phyloP scores from a whole-genome alignment of 2,888 invertebrate species.

The Mesorhabditis spiculigera region DNA sequence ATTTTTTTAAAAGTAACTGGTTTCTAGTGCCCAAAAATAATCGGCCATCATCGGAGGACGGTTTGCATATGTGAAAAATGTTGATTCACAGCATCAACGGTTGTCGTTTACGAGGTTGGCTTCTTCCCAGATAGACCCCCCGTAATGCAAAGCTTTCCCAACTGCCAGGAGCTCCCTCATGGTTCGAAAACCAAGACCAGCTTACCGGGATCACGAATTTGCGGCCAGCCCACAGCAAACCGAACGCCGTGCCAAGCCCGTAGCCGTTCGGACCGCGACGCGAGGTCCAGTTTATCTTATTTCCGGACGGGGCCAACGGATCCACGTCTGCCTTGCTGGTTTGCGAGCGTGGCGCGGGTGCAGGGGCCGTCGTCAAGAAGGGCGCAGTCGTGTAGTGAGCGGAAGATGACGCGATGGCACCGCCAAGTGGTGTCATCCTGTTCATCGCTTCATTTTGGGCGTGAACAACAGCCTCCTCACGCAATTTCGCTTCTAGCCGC shows the following conservation, averaged over 20 bases:
- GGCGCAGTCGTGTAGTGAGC: too few relatives aligned
- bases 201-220: background rate
- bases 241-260: slow-evolving; percentile 1
- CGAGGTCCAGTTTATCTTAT: background rate
- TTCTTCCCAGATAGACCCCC: background rate
- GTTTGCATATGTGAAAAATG: too few relatives aligned
- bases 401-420: background rate
- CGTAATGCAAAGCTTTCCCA: background rate
- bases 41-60: too few relatives aligned
- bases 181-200: too few relatives aligned
- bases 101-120: background rate
- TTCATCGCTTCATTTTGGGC: background rate
- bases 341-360: background rate
- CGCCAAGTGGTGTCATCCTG: background rate
- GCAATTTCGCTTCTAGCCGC: background rate
- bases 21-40: too few relatives aligned
- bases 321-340: too few relatives aligned
- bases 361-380: background rate
- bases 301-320: too few relatives aligned
- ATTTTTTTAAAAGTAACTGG: too few relatives aligned
- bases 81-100: too few relatives aligned
- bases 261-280: background rate
- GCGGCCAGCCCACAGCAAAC: background rate
- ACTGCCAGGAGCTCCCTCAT: background rate
- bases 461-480: background rate